A percentile compares a stretch with the other conserved stretches of the same genome.
Evolutionary conservation across 2,888 invertebrate genomes (phyloP).

Genomic region (Drosophila kuntzei): DNA sequence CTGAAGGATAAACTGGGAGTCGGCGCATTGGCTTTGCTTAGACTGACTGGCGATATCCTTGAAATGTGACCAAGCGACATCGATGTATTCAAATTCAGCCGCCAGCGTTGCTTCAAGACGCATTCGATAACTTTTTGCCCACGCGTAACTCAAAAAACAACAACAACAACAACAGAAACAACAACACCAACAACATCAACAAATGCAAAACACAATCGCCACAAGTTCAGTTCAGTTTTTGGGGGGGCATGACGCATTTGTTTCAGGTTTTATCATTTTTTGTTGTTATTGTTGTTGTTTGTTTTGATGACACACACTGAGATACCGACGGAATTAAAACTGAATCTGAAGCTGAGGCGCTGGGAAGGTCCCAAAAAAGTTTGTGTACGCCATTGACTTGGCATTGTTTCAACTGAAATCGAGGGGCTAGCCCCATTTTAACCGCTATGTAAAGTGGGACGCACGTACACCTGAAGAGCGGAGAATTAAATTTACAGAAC

Average conservation of each 20-base stretch:
- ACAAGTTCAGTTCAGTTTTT: conserved; percentile 32
- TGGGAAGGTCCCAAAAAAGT: conserved; percentile 66
- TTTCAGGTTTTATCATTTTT: conserved; percentile 69
- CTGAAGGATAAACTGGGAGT: conserved; percentile 42
- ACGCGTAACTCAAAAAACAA: conserved; percentile 17
- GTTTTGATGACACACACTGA: conserved; percentile 66
- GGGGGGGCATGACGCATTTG: conserved; percentile 64
- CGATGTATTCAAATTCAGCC: conserved; percentile 41
- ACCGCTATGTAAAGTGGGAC: conserved; percentile 38
- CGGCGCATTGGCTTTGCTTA: conserved; percentile 60
- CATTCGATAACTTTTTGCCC: conserved; percentile 54
- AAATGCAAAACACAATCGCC: conserved; percentile 39
- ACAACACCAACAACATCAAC: not conserved
- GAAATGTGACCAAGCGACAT: conserved; percentile 25
- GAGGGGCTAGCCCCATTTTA: conserved; percentile 32
- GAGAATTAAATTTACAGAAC: conserved; percentile 5
- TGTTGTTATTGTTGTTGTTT: conserved; percentile 54
- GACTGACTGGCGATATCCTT: conserved; percentile 25
- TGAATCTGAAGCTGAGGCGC: conserved; percentile 33
- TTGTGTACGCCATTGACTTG: conserved; percentile 66
- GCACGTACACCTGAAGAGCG: conserved; percentile 43
- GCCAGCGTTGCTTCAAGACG: conserved; percentile 41
- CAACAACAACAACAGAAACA: not conserved
- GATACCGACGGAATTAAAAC: conserved; percentile 36
- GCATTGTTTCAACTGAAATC: conserved; percentile 66